Evolutionary conservation across 1,140 invertebrate genomes (phyloP).

Genomic region (Zophobas morio): DNA sequence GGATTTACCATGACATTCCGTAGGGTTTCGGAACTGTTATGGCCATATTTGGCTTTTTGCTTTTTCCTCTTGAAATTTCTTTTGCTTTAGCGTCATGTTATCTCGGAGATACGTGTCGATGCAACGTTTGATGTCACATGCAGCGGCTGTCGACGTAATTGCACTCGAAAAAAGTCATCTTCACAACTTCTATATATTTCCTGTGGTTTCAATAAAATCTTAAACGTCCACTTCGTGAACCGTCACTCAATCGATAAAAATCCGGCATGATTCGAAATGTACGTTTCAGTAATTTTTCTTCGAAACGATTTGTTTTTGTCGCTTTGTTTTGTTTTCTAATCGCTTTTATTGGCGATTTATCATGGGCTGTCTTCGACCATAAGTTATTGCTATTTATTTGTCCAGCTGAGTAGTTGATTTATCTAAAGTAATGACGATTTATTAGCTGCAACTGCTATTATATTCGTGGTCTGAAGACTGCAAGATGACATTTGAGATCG

Average conservation of each 20-base stretch:
- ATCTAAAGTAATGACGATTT: conserved; percentile 17
- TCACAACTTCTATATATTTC: conserved; percentile 11
- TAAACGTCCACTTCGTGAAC: conserved; percentile 4
- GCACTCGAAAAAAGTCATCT: conserved; percentile 27
- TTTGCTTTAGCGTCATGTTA: background rate
- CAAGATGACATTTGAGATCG: too few species aligned
- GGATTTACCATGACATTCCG: conserved; percentile 11
- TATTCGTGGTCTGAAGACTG: background rate
- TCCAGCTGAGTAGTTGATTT: conserved; percentile 13
- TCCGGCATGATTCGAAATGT: conserved; percentile 1
- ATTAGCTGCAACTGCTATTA: background rate
- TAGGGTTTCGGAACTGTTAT: conserved; percentile 22
- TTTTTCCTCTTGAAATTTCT: conserved; percentile 19
- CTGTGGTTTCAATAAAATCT: conserved; percentile 22
- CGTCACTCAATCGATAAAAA: conserved; percentile 16
- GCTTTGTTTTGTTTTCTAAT: conserved; percentile 13
- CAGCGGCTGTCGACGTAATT: conserved; percentile 20
- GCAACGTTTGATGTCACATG: conserved; percentile 2
- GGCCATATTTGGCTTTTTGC: conserved; percentile 15
- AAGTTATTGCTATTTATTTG: conserved; percentile 28
- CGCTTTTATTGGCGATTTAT: conserved; percentile 18
- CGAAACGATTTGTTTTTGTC: background rate
- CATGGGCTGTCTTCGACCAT: conserved; percentile 24
- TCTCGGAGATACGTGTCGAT: background rate
- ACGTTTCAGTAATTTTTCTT: background rate